Percentiles rank a stretch among this genome's conserved stretches.
Evolutionary conservation across 2,113 vertebrate species (phyloP).

Genomic region (Malaclemys terrapin): DNA sequence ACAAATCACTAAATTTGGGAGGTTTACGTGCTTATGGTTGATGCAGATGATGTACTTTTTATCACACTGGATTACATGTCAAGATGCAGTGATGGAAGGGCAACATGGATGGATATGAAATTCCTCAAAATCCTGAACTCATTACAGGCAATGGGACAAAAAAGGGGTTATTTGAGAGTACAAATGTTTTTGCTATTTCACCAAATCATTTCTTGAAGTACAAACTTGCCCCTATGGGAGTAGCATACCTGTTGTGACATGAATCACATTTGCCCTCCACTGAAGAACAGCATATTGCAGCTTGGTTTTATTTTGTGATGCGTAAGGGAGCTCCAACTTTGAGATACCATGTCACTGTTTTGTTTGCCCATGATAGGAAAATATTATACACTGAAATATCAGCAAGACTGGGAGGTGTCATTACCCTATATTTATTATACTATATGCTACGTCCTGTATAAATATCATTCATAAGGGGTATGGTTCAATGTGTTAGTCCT

Average conservation of each 20-base stretch:
- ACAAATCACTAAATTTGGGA: neutral
- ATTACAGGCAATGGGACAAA: constrained; percentile 24
- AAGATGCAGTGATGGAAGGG: constrained; percentile 40
- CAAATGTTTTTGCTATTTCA: constrained; percentile 34
- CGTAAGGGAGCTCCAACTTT: neutral
- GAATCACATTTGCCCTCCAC: constrained; percentile 16
- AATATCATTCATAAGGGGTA: neutral
- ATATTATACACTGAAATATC: constrained; percentile 31
- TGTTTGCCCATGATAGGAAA: constrained; percentile 26
- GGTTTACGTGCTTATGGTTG: neutral
- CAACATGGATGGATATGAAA: constrained; percentile 22
- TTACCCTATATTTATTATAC: neutral
- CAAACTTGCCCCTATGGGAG: constrained; percentile 36
- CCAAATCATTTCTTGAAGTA: constrained; percentile 39
- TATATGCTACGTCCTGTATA: neutral
- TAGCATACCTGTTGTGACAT: constrained; percentile 58
- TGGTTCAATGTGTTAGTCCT: neutral
- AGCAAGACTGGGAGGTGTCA: neutral
- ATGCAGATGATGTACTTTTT: neutral
- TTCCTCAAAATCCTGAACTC: constrained; percentile 62
- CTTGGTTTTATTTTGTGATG: constrained; percentile 2
- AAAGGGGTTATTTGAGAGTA: constrained; percentile 14
- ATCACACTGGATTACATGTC: constrained; percentile 42
- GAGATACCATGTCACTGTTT: constrained; percentile 4
- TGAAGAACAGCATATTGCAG: neutral